Percentiles rank a stretch among this genome's conserved stretches.
Conservation (phyloP, 2,797 vertebrate genomes). For the Sebastes taczanowskii region DNA sequence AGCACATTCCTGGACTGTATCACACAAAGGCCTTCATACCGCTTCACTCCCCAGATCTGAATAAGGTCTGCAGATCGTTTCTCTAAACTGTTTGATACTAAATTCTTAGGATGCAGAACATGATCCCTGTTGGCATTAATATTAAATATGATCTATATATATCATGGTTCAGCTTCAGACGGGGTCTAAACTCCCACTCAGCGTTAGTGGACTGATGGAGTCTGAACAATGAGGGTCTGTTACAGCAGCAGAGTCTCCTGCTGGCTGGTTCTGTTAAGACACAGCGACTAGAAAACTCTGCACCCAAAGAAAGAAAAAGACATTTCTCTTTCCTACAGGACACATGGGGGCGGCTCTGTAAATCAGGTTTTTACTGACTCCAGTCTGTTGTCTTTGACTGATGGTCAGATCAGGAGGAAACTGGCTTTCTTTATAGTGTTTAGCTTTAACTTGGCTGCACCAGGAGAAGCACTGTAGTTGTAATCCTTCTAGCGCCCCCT, state of each 20-base stretch:
- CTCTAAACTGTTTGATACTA: background rate
- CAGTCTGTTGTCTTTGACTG: background rate
- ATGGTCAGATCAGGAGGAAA: background rate
- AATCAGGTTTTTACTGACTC: background rate
- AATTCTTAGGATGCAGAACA: background rate
- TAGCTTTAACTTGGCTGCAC: background rate
- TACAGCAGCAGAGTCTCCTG: constrained; percentile 1
- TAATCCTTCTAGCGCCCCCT: background rate
- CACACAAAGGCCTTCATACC: background rate
- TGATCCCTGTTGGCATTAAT: background rate
- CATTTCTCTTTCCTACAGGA: background rate
- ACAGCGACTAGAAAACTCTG: background rate
- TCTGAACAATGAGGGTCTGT: constrained; percentile 21
- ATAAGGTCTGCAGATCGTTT: background rate
- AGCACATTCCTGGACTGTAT: constrained; percentile 16
- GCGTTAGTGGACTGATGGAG: background rate
- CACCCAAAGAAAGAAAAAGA: background rate
- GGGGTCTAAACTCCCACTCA: background rate
- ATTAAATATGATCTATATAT: background rate
- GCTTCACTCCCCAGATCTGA: background rate
- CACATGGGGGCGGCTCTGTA: background rate
- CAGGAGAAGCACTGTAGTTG: background rate
- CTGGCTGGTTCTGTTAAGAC: background rate
- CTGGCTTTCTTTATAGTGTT: background rate
- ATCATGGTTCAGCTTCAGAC: background rate